A percentile compares a stretch with the other conserved stretches of the same genome.
phyloP scores from a whole-genome alignment of 1,140 invertebrate genomes.

The Heliconius himera region DNA sequence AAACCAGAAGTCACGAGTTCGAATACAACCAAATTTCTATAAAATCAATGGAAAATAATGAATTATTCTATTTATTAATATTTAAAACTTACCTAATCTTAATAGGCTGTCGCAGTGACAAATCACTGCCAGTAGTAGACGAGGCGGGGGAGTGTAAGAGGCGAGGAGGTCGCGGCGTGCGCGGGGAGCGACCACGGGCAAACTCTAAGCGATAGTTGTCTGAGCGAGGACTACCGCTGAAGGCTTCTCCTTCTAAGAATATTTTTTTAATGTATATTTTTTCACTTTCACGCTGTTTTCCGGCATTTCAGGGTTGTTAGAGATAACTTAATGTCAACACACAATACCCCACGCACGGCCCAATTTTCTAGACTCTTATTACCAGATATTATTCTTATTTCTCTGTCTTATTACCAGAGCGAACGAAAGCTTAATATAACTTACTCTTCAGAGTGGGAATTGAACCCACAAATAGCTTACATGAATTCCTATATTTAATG shows the following conservation, averaged over 20 bases:
- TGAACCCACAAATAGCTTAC: too few relatives aligned
- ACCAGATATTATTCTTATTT: too few relatives aligned
- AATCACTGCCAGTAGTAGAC: conserved; percentile 63
- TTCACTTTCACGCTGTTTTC: too few relatives aligned
- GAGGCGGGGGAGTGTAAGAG: conserved; percentile 57
- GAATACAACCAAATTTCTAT: too few relatives aligned
- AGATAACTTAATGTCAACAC: neutral
- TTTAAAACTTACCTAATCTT: conserved; percentile 58
- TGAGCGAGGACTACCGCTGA: conserved; percentile 70
- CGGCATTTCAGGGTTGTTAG: neutral
- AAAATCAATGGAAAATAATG: too few relatives aligned
- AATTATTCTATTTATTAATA: neutral
- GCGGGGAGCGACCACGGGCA: conserved; percentile 67
- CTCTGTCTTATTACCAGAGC: too few relatives aligned
- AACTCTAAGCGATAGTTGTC: conserved; percentile 80
- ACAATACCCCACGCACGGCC: neutral
- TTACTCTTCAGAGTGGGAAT: too few relatives aligned
- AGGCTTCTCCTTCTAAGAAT: conserved; percentile 51
- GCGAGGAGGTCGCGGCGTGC: conserved; percentile 61
- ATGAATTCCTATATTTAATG: too few relatives aligned
- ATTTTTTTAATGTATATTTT: too few relatives aligned
- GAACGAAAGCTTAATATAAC: too few relatives aligned
- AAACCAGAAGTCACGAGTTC: too few relatives aligned
- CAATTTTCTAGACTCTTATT: neutral
- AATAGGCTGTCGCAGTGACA: conserved; percentile 61